Base-by-base conservation (phyloP, 2,797 vertebrate species). In the Squalus acanthias region DNA sequence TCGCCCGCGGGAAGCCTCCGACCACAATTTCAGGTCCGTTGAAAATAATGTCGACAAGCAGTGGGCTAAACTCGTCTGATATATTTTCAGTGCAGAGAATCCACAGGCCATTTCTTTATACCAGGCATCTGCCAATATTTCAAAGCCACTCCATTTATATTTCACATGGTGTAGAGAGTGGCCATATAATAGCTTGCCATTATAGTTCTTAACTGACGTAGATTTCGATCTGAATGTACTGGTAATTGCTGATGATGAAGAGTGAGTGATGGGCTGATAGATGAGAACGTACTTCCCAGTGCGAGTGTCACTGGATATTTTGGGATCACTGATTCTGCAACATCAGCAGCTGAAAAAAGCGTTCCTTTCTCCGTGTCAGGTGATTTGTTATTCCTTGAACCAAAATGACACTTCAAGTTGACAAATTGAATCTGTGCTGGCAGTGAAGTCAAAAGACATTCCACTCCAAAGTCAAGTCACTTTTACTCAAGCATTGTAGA, bases 271-370 rank as follows among this genome's bases (percentile, higher is more conserved):
- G 63, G 65, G n/a, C n/a, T 69, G 92, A 50, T 70, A 46, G 69
- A 95, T 74, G 70, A 74, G 70, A 60, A 57, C 2, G 20, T 9
- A 39, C 24, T 53, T 74, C 69, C 69, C 69, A 57, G 50, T 60
- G 67, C 24, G 0, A 15, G 13, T 76, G 94, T 74, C 94, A 7
- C 46, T n/a, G 7, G 9, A 24, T 95, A 95, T 95, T 95, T 76
- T 95, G 94, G 50, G 50, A 95, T 74, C 70, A 95, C 53, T 57
- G 94, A 1, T 95, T 76, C 94, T 95, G 94, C 94, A 57, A 17
- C 33, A 26, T 95, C 69, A 95, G 94, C 94, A 95, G 70, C 70
- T 76, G 26, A 76, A 95, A 50, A 76, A 76, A 57, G 33, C 76
- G 46, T 57, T 95, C 94, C 93, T 70, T 72, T 17, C 69, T 50